These are phyloP conservation scores for Macropus fuliginosus DNA, from an alignment of 2,797 vertebrate genomes.

Conservation along the genomic window DNA sequence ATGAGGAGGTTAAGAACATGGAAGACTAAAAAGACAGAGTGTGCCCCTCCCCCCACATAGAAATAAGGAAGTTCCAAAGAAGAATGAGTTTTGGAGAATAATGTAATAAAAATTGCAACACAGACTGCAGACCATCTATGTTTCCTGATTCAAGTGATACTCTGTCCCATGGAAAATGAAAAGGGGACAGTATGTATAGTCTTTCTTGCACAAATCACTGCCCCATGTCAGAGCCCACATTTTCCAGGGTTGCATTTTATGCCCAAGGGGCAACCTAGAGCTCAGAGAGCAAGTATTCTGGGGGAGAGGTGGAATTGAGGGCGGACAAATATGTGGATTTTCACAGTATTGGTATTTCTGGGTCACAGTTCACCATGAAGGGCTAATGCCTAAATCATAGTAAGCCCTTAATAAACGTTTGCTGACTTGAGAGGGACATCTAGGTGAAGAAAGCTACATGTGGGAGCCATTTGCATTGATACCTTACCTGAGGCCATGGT, in stretches of 20 bases:
- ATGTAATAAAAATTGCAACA: not conserved
- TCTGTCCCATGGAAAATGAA: not conserved
- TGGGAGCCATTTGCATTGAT: not conserved
- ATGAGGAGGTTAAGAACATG: not conserved
- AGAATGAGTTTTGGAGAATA: not conserved
- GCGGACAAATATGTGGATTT: not conserved
- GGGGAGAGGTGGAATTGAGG: not conserved
- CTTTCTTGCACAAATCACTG: not conserved
- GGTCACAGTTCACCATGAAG: not conserved
- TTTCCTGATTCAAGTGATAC: not conserved
- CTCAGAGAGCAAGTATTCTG: not conserved
- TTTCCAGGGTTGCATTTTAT: not conserved
- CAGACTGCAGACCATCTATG: not conserved
- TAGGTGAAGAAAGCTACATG: not conserved
- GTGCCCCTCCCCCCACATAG: not conserved
- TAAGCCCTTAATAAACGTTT: not conserved
- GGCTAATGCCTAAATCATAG: not conserved
- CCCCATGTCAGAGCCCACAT: not conserved
- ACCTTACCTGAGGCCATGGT: not conserved
- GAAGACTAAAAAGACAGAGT: not conserved
- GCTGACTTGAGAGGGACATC: not conserved
- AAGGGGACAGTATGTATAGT: not conserved
- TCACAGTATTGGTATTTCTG: not conserved
- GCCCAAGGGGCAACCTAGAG: not conserved
- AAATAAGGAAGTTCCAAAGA: not conserved